Conservation (phyloP, 2,113 vertebrate genomes). For the Hippocampus guttulatus region DNA sequence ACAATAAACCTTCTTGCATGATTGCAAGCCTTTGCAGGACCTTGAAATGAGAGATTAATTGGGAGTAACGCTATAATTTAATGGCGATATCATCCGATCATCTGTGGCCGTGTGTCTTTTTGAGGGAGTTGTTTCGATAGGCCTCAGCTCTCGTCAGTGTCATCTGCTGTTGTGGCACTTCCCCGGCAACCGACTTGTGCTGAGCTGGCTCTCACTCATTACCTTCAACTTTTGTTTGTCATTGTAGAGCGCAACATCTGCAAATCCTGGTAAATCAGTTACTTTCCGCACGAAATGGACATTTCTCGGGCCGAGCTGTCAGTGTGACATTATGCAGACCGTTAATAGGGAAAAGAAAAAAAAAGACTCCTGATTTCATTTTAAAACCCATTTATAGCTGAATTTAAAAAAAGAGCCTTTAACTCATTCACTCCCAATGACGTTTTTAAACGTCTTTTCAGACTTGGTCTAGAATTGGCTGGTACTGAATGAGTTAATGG, state of each 20-base stretch:
- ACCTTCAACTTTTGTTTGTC: not conserved
- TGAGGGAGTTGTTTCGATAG: not conserved
- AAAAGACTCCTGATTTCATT: not conserved
- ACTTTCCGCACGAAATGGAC: not conserved
- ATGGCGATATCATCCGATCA: not conserved
- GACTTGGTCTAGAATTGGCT: too few relatives aligned
- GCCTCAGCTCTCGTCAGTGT: constrained; percentile 6
- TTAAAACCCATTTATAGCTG: constrained; percentile 7
- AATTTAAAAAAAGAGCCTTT: not conserved
- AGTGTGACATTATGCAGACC: not conserved
- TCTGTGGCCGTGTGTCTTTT: not conserved
- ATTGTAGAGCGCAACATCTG: not conserved
- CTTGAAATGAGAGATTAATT: too few relatives aligned
- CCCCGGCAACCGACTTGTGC: not conserved
- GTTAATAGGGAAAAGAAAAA: not conserved
- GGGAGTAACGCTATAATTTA: not conserved
- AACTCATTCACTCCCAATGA: too few relatives aligned
- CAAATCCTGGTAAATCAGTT: not conserved
- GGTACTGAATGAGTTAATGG: too few relatives aligned
- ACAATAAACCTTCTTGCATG: too few relatives aligned
- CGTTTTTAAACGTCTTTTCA: too few relatives aligned
- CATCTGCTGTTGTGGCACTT: constrained; percentile 9
- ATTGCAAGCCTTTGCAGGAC: too few relatives aligned
- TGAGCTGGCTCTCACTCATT: constrained; percentile 13
- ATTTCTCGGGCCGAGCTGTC: not conserved